A percentile compares a stretch with the other conserved stretches of the same genome.
Conservation (phyloP, 2,113 vertebrate genomes). For the Physeter macrocephalus region DNA sequence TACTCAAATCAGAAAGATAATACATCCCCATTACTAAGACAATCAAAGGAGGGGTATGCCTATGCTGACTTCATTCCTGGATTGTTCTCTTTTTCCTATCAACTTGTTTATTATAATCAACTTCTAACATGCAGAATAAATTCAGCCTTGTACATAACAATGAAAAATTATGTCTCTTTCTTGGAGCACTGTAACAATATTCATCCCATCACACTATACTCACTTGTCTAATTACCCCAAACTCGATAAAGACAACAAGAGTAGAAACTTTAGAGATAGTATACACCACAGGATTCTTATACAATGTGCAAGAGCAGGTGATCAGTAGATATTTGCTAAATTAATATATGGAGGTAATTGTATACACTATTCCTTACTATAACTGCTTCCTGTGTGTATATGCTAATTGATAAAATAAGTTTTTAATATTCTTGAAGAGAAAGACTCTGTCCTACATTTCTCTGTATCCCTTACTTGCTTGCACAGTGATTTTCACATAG, state of each 20-base stretch:
- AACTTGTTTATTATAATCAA: not conserved
- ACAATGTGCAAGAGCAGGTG: not conserved
- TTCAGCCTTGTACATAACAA: not conserved
- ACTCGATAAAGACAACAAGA: not conserved
- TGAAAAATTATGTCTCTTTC: not conserved
- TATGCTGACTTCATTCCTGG: not conserved
- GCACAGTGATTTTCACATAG: not conserved
- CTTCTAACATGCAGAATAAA: not conserved
- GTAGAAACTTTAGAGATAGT: not conserved
- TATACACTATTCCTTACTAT: not conserved
- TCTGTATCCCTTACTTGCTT: not conserved
- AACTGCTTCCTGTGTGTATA: not conserved
- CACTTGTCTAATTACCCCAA: not conserved
- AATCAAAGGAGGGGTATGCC: not conserved
- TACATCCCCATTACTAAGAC: not conserved
- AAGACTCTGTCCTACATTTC: not conserved
- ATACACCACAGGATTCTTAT: not conserved
- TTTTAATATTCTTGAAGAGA: not conserved
- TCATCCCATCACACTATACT: not conserved
- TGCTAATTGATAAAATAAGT: not conserved
- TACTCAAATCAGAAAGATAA: not conserved
- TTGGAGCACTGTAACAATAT: not conserved
- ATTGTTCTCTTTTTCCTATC: not conserved
- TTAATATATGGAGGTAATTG: not conserved
- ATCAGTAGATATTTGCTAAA: not conserved